Evolutionary conservation across 2,113 vertebrate genomes (phyloP).

Genomic region (Euleptes europaea): DNA sequence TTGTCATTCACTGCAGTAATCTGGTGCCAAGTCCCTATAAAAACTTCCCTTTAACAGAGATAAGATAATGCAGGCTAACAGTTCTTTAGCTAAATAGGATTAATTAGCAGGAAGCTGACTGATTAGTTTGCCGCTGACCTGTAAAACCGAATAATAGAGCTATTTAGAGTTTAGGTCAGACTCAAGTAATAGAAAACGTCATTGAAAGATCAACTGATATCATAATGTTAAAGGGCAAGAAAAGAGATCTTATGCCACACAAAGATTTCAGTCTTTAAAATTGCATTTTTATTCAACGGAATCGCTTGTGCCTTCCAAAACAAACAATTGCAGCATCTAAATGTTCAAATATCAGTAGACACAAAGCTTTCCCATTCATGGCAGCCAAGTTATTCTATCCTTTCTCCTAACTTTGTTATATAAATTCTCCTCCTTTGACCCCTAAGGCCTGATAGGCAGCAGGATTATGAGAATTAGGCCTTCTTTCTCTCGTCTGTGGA

Average conservation of each 20-base stretch:
- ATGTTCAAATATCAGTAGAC: conserved; percentile 52
- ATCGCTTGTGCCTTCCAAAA: conserved; percentile 65
- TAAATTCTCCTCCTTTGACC: conserved; percentile 31
- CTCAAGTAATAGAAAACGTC: conserved; percentile 50
- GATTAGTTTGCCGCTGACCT: conserved; percentile 73
- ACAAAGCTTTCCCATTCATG: conserved; percentile 67
- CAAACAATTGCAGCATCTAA: conserved; percentile 70
- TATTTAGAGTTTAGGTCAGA: conserved; percentile 72
- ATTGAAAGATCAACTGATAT: conserved; percentile 66
- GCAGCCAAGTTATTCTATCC: conserved; percentile 39
- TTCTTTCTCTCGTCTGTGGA: conserved; percentile 19
- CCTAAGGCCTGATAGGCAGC: conserved; percentile 6
- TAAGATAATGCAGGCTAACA: conserved; percentile 73
- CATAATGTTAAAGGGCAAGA: conserved; percentile 51
- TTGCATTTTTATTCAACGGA: conserved; percentile 42
- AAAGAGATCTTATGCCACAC: conserved; percentile 55
- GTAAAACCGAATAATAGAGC: conserved; percentile 70
- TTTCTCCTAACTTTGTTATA: conserved; percentile 31
- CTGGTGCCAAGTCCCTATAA: conserved; percentile 59
- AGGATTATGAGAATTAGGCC: not conserved
- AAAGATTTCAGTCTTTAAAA: conserved; percentile 62
- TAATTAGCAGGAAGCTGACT: conserved; percentile 76
- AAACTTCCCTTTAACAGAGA: conserved; percentile 73
- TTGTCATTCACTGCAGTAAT: conserved; percentile 64
- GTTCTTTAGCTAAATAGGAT: conserved; percentile 74